Base-by-base conservation (phyloP, 2,797 vertebrate species). In the Furcifer pardalis region DNA sequence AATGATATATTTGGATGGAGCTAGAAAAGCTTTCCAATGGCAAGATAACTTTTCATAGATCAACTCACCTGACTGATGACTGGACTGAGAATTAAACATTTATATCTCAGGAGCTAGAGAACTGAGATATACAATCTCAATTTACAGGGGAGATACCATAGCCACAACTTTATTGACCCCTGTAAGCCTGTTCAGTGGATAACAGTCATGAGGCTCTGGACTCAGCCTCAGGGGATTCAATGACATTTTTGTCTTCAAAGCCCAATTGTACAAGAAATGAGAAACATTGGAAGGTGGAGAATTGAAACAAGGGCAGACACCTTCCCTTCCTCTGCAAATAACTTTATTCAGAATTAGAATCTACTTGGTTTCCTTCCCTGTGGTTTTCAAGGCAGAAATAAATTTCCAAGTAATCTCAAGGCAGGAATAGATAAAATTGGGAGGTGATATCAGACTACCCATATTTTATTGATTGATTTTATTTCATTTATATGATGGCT, bases 71-170 rank as follows among this genome's bases (percentile, higher is more conserved):
- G 92, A 94, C 85, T 84, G 93, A 95, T 91, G 83, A 82, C 77
- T 91, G 94, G 89, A 84, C 69, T 84, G 27, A 92, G 74, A 88
- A 95, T 96, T 92, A 96, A 96, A 92, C 92, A 95, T 95, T 96
- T 92, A 95, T 95, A 84, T 25, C 35, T 63, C 88, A 84, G 90
- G 91, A 92, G 84, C 79, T 86, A 27, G 56, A 86, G 77, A 87
- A 89, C 81, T 87, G 82, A 92, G 94, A 94, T 87, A 87, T 0
- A 1, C 80, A 13, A 79, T 92, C 90, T 74, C 86, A 83, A 83
- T 87, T 76, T 85, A 32, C 84, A 35, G 76, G 56, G 89, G 72
- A 81, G 23, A 4, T 77, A 60, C 19, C 21, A 13, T 35, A 46
- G 17, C n/a, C 44, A 49, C 21, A 86, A 78, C 27, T 73, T 84